Evolutionary conservation across 2,888 invertebrate species (phyloP).

Genomic region (Clitarchus hookeri): DNA sequence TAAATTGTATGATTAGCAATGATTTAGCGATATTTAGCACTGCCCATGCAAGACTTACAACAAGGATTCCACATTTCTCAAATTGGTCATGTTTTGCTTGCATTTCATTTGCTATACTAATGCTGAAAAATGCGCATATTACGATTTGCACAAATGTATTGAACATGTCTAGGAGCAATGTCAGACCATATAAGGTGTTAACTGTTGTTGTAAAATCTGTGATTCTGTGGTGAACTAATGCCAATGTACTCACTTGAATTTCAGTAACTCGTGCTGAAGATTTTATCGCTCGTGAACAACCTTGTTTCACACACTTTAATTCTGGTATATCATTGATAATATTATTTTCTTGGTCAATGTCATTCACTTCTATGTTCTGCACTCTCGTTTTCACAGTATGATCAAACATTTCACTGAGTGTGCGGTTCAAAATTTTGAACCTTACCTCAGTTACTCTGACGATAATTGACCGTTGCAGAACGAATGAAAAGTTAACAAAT

Average conservation of each 20-base stretch:
- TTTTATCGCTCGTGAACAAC: not conserved
- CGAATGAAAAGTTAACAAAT: not conserved
- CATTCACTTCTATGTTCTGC: too few relatives aligned
- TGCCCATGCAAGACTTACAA: not conserved
- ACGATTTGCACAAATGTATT: not conserved
- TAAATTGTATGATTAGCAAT: not conserved
- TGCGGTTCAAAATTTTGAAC: not conserved
- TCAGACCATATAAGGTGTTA: not conserved
- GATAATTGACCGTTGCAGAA: not conserved
- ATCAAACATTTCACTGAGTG: not conserved
- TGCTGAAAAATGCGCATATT: not conserved
- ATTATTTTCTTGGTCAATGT: too few relatives aligned
- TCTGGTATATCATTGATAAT: not conserved
- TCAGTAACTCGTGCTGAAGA: not conserved
- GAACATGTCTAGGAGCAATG: not conserved
- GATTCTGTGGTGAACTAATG: not conserved
- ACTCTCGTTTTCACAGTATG: not conserved
- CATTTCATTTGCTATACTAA: not conserved
- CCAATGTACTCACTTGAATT: not conserved
- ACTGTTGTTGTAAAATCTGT: not conserved
- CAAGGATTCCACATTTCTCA: not conserved
- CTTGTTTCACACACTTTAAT: not conserved
- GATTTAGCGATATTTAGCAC: not conserved
- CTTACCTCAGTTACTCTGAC: not conserved
- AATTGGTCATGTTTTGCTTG: not conserved